phyloP scores from a whole-genome alignment of 2,797 vertebrate genomes.

The Scarus forsteni region DNA sequence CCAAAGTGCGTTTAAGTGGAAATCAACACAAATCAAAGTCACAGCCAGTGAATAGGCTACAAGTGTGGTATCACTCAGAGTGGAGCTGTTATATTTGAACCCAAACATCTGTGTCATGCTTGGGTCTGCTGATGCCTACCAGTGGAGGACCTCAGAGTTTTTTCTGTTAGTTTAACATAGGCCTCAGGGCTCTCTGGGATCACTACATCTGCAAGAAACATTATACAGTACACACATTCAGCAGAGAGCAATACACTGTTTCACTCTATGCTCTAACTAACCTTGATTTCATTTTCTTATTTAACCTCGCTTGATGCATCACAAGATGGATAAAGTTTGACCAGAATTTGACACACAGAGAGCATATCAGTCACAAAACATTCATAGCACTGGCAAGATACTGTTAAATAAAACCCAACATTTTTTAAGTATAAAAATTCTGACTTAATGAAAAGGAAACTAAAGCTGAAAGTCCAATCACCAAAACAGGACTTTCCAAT shows the following conservation, averaged over 20 bases:
- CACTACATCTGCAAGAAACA: constrained; percentile 93
- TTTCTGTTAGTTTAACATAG: constrained; percentile 94
- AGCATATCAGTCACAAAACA: constrained; percentile 7
- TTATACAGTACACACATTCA: constrained; percentile 83
- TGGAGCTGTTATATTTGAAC: constrained; percentile 56
- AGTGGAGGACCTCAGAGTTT: constrained; percentile 88
- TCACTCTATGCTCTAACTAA: constrained; percentile 18
- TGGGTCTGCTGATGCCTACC: constrained; percentile 86
- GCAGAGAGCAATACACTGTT: constrained; percentile 38
- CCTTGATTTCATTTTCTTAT: not conserved
- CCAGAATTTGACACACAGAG: not conserved
- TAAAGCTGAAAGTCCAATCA: no score
- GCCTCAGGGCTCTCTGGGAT: constrained; percentile 93
- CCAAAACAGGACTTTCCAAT: no score
- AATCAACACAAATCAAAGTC: constrained; percentile 76
- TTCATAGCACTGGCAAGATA: not conserved
- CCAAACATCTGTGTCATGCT: constrained; percentile 70
- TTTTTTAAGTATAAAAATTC: no score
- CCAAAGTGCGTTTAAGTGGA: constrained; percentile 53
- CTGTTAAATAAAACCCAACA: not conserved
- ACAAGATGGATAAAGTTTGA: not conserved
- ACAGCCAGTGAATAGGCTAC: constrained; percentile 64
- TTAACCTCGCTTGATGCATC: constrained; percentile 1
- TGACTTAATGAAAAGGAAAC: no score
- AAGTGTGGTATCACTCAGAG: constrained; percentile 54